Conservation (phyloP, 2,797 vertebrate species). For the Nannoperca australis region DNA sequence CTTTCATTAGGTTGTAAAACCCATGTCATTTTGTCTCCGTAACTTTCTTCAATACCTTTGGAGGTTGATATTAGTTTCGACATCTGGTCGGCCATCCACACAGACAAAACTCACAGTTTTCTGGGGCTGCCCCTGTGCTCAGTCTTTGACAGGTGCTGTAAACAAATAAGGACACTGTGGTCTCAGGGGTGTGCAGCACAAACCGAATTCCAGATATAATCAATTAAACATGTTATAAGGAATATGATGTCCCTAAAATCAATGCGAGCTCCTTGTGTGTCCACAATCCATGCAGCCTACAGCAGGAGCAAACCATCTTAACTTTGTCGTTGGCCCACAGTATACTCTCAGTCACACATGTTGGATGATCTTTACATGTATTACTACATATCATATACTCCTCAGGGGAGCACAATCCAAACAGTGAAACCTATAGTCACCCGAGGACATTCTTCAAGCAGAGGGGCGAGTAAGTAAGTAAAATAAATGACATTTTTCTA, state of each 20-base stretch:
- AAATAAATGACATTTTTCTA: neutral
- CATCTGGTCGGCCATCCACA: constrained; percentile 16
- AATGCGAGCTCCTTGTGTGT: too few relatives aligned
- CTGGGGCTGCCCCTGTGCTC: constrained; percentile 33
- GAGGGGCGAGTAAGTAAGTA: neutral
- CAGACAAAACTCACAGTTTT: constrained; percentile 2
- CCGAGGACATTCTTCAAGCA: neutral
- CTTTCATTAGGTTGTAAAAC: neutral
- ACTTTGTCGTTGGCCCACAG: constrained; percentile 1
- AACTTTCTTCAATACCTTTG: neutral
- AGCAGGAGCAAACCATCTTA: neutral
- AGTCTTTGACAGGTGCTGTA: constrained; percentile 47
- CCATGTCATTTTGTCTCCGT: neutral
- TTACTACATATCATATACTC: neutral
- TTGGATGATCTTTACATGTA: neutral
- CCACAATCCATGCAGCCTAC: constrained; percentile 28
- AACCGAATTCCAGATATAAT: constrained; percentile 27
- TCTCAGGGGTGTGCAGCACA: constrained; percentile 3
- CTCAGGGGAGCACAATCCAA: neutral
- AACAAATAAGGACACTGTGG: constrained; percentile 36
- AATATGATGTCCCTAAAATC: constrained; percentile 21
- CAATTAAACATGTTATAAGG: neutral
- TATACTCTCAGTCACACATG: constrained; percentile 2
- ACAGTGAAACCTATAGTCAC: neutral
- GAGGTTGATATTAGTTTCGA: constrained; percentile 20